A percentile compares a stretch with the other conserved stretches of the same genome.
phyloP scores from a whole-genome alignment of 53 echinoderm and acorn worm species.

The Antedon mediterranea region DNA sequence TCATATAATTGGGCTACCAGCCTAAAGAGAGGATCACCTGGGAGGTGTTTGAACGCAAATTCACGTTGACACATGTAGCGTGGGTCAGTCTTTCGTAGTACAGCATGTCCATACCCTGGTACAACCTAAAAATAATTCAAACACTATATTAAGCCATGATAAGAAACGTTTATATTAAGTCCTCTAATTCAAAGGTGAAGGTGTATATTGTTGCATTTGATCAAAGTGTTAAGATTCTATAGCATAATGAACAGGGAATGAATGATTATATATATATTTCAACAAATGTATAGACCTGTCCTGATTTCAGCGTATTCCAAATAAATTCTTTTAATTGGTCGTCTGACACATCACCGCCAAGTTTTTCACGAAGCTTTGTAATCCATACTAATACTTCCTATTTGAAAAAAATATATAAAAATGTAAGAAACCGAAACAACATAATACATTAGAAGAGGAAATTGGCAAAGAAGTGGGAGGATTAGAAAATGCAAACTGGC shows the following conservation, averaged over 20 bases:
- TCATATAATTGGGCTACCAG: conserved; percentile 79
- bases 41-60: conserved; percentile 93
- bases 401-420: no score
- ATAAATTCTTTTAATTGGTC: conserved; percentile 71
- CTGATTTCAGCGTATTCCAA: conserved; percentile 84
- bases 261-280: neutral
- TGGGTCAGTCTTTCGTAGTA: conserved; percentile 93
- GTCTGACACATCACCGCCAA: conserved; percentile 69
- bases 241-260: neutral
- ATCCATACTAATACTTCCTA: conserved; percentile 97
- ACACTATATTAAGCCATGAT: no score
- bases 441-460: no score
- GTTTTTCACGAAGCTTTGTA: conserved; percentile 47
- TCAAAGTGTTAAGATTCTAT: no score
- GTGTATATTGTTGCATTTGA: no score
- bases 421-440: no score
- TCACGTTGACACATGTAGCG: conserved; percentile 81
- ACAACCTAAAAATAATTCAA: conserved; percentile 49
- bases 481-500: no score
- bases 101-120: conserved; percentile 96
- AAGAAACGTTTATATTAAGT: no score
- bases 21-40: conserved; percentile 77
- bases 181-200: no score
- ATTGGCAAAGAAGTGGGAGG: no score
- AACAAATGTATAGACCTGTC: conserved; percentile 45